These are phyloP conservation scores for Anagyrus pseudococci DNA, from an alignment of 2,888 invertebrate species.

Conservation along the genomic window DNA sequence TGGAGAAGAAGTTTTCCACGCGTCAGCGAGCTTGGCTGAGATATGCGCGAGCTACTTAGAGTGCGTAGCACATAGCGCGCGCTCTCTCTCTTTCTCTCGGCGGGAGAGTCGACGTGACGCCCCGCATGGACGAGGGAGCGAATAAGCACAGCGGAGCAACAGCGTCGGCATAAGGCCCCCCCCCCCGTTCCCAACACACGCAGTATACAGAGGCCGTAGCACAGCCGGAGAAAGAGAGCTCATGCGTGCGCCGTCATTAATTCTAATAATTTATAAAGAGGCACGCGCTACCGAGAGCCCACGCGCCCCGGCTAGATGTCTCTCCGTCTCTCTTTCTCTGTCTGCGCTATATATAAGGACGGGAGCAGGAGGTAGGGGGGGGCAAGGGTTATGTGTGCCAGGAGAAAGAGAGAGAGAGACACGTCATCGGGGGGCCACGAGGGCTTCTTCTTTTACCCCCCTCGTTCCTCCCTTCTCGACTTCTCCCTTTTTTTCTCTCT, in stretches of 20 bases:
- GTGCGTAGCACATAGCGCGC: too few relatives aligned
- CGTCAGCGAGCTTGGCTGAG: too few relatives aligned
- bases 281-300: too few relatives aligned
- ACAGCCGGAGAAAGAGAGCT: slow-evolving; percentile 45
- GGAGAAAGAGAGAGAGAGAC: slow-evolving; percentile 29
- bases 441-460: slow-evolving; percentile 16
- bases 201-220: slow-evolving; percentile 43
- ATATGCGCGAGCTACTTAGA: too few relatives aligned
- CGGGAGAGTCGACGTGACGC: too few relatives aligned
- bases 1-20: too few relatives aligned
- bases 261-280: slow-evolving; percentile 60
- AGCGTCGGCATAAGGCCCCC: too few relatives aligned
- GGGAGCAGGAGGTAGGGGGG: background rate
- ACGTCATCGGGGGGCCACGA: slow-evolving; percentile 40
- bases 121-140: background rate
- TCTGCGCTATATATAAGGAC: too few relatives aligned
- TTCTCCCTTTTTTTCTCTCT: background rate
- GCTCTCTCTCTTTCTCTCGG: too few relatives aligned
- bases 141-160: background rate
- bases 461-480: background rate
- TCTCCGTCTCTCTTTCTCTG: too few relatives aligned
- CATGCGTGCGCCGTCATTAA: slow-evolving; percentile 58
- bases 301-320: slow-evolving; percentile 44
- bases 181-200: too few relatives aligned
- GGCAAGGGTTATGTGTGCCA: slow-evolving; percentile 23